A percentile compares a stretch with the other conserved stretches of the same genome.
Conservation (phyloP, 2,888 invertebrate species). For the Podotricha telesiphe region DNA sequence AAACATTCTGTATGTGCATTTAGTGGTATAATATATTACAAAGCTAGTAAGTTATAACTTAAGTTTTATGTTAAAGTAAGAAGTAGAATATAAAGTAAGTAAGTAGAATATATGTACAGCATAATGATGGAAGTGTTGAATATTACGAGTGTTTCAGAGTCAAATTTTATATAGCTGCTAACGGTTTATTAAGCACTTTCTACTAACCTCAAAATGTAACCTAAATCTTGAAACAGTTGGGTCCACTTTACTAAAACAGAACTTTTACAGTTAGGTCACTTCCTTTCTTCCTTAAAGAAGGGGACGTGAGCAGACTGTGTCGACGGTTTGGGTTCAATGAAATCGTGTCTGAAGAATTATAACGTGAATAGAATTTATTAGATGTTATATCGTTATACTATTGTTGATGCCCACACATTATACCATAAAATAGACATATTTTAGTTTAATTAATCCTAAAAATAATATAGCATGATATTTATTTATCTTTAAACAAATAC, state of each 20-base stretch:
- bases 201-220: constrained; percentile 62
- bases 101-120: too few relatives aligned
- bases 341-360: constrained; percentile 44
- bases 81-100: too few relatives aligned
- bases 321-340: constrained; percentile 42
- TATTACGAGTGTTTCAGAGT: too few relatives aligned
- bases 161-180: constrained; percentile 14
- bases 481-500: too few relatives aligned
- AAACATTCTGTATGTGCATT: too few relatives aligned
- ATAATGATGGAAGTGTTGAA: too few relatives aligned
- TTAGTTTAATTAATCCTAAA: neutral
- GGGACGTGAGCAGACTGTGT: constrained; percentile 59
- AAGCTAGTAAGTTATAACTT: too few relatives aligned
- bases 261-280: constrained; percentile 65
- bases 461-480: too few relatives aligned
- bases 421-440: neutral
- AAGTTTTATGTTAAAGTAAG: too few relatives aligned
- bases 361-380: constrained; percentile 46
- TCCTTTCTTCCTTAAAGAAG: constrained; percentile 55
- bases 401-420: neutral
- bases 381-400: constrained; percentile 13
- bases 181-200: constrained; percentile 38
- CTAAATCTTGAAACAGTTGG: constrained; percentile 58
- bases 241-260: constrained; percentile 60
- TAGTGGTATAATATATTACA: too few relatives aligned